Evolutionary conservation across 2,888 invertebrate species (phyloP).

Genomic region (Rutpela maculata): DNA sequence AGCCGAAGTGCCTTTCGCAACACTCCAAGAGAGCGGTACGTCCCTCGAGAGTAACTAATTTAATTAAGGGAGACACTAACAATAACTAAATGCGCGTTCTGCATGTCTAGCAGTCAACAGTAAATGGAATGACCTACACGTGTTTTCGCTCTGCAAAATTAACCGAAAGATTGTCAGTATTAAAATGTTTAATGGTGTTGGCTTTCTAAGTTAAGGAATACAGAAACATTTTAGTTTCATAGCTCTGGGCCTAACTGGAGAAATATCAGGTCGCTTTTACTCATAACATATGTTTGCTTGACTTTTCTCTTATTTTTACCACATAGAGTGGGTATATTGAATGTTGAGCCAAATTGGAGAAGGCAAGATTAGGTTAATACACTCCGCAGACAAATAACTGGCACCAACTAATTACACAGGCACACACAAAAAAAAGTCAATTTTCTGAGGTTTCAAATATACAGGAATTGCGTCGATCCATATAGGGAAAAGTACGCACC

Average conservation of each 20-base stretch:
- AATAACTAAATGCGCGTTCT: constrained; percentile 68
- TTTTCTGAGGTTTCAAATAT: too few species aligned
- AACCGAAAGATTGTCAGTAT: constrained; percentile 39
- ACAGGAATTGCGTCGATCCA: too few species aligned
- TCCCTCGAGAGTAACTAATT: constrained; percentile 67
- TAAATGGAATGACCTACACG: constrained; percentile 61
- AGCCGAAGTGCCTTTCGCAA: constrained; percentile 59
- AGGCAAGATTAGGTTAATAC: too few species aligned
- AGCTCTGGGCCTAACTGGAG: constrained; percentile 33
- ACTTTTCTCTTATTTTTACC: neutral
- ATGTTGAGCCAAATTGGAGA: neutral
- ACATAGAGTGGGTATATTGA: neutral
- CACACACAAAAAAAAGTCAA: too few species aligned
- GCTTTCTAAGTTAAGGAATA: constrained; percentile 28
- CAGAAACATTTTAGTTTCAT: constrained; percentile 42
- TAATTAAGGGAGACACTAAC: constrained; percentile 71
- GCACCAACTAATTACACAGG: too few species aligned
- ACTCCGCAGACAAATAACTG: too few species aligned
- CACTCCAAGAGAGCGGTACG: constrained; percentile 61
- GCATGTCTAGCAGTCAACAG: constrained; percentile 66
- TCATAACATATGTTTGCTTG: neutral
- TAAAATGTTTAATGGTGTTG: constrained; percentile 46
- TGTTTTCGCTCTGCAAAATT: constrained; percentile 53
- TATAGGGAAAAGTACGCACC: too few species aligned
- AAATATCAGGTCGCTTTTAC: constrained; percentile 22